These are phyloP conservation scores for Cyphomyrmex costatus DNA, from an alignment of 1,140 invertebrate species.

Conservation along the genomic window DNA sequence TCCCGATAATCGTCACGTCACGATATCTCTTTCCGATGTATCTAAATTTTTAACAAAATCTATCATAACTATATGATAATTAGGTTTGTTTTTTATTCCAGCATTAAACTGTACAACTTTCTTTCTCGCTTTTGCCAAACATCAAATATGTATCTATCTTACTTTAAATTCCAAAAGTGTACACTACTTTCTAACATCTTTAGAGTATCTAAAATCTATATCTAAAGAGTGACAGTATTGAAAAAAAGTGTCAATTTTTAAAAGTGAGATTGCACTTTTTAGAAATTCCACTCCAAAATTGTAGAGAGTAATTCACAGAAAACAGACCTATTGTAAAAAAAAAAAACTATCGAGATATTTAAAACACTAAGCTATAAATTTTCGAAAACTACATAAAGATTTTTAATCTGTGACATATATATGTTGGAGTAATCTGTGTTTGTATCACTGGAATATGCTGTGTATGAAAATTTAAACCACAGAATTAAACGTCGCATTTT, in stretches of 20 bases:
- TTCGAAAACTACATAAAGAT: background rate
- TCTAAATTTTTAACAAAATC: background rate
- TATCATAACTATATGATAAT: background rate
- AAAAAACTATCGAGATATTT: constrained; percentile 3
- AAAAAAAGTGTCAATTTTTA: too few species aligned
- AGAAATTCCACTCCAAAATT: too few species aligned
- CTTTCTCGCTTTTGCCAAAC: too few species aligned
- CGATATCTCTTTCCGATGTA: background rate
- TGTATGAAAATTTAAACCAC: constrained; percentile 4
- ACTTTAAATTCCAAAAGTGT: too few species aligned
- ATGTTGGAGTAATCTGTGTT: background rate
- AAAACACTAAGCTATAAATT: background rate
- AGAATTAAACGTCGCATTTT: constrained; percentile 45
- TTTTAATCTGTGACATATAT: background rate
- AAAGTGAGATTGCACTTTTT: too few species aligned
- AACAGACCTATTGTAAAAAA: background rate
- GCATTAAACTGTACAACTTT: too few species aligned
- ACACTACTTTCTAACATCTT: too few species aligned
- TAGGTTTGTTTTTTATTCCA: too few species aligned
- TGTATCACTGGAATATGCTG: constrained; percentile 10
- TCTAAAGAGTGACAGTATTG: too few species aligned
- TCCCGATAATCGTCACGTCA: background rate
- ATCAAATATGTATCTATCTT: too few species aligned
- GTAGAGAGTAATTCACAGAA: too few species aligned
- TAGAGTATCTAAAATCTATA: too few species aligned